These are phyloP conservation scores for Pionites leucogaster DNA, from an alignment of 2,113 vertebrate species.

Conservation along the genomic window DNA sequence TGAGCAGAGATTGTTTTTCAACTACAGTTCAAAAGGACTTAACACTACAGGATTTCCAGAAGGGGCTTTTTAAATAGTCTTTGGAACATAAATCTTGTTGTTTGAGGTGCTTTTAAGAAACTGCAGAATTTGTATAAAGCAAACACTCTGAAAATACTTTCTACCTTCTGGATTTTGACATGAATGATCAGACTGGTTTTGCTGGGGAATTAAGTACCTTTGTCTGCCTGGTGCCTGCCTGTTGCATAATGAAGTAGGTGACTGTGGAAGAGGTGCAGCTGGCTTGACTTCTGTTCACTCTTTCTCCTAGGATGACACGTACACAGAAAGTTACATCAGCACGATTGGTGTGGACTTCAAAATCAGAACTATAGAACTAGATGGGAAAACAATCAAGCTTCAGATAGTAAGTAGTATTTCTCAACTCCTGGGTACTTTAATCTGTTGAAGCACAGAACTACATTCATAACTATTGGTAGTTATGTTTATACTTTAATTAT, in stretches of 20 bases:
- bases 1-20: background rate
- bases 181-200: background rate
- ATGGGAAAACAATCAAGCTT: slow-evolving; percentile 98
- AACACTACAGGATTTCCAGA: background rate
- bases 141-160: background rate
- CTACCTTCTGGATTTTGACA: background rate
- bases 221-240: background rate
- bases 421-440: background rate
- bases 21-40: background rate
- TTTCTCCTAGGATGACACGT: slow-evolving; percentile 91
- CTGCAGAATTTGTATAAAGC: background rate
- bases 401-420: slow-evolving; percentile 91
- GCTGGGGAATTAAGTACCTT: background rate
- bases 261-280: background rate
- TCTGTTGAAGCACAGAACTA: background rate
- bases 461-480: background rate
- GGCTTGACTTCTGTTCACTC: background rate
- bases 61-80: background rate
- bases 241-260: background rate
- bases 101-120: background rate
- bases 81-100: background rate
- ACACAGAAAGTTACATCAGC: slow-evolving; percentile 98
- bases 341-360: slow-evolving; percentile 99
- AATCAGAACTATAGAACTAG: slow-evolving; percentile 98
- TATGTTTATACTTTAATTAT: background rate